Conservation (phyloP, 2,888 invertebrate species). For the Drosophila helvetica region DNA sequence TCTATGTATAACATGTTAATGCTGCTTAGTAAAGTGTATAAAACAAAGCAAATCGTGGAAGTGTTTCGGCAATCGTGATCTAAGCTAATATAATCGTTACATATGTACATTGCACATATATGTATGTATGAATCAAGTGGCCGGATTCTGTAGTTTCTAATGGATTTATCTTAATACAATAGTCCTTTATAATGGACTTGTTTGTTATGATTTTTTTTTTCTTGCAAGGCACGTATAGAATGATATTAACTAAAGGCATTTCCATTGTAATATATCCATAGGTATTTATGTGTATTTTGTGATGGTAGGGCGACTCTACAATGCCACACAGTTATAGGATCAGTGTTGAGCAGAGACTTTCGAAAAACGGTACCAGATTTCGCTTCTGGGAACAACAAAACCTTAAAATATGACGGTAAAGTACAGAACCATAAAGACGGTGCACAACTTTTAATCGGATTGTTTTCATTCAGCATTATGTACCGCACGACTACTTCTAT, state of each 20-base stretch:
- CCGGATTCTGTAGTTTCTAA: not conserved
- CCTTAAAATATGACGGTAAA: slow-evolving; percentile 31
- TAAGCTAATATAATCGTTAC: not conserved
- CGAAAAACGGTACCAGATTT: slow-evolving; percentile 19
- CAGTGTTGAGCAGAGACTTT: not conserved
- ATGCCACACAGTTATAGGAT: slow-evolving; percentile 17
- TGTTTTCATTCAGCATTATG: slow-evolving; percentile 74
- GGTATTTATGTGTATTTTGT: slow-evolving; percentile 4
- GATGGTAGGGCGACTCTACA: slow-evolving; percentile 15
- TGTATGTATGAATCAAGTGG: not conserved
- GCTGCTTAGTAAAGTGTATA: not conserved
- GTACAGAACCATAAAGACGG: not conserved
- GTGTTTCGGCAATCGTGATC: not conserved
- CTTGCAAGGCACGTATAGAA: too few relatives aligned
- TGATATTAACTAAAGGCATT: not conserved
- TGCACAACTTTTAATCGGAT: slow-evolving; percentile 5
- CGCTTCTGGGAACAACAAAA: slow-evolving; percentile 2
- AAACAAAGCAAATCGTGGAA: not conserved
- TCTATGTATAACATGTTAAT: too few relatives aligned
- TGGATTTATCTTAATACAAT: not conserved
- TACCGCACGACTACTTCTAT: slow-evolving; percentile 76
- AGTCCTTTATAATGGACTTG: too few relatives aligned
- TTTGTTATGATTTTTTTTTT: too few relatives aligned
- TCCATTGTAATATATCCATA: not conserved
- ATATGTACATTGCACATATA: not conserved